These are phyloP conservation scores for Chromis chromis DNA, from an alignment of 2,797 vertebrate genomes.

Conservation along the genomic window DNA sequence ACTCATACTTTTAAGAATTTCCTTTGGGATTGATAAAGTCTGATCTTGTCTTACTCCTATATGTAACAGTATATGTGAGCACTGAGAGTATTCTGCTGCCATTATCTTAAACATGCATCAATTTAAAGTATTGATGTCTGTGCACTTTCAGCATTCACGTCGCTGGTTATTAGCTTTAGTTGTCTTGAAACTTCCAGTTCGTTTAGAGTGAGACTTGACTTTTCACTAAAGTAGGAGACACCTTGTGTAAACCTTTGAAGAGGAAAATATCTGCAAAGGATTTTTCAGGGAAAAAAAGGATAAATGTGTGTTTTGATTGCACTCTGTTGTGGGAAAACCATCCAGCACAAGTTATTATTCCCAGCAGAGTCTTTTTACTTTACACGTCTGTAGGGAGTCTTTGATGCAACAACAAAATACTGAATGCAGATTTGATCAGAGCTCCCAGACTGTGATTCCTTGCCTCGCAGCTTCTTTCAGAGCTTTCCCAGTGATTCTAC, in stretches of 20 bases:
- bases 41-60: too few relatives aligned
- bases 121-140: too few relatives aligned
- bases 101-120: too few relatives aligned
- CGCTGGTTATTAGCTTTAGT: too few relatives aligned
- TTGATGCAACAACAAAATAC: background rate
- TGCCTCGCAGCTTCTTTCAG: background rate
- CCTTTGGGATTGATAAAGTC: too few relatives aligned
- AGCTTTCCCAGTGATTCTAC: background rate
- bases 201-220: background rate
- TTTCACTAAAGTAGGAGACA: background rate
- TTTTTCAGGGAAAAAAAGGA: background rate
- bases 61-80: background rate
- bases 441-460: background rate
- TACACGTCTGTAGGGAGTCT: too few relatives aligned
- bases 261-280: too few relatives aligned
- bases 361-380: too few relatives aligned
- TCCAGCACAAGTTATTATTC: too few relatives aligned
- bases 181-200: conserved; percentile 3
- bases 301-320: background rate
- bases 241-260: background rate
- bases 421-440: background rate
- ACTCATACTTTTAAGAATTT: too few relatives aligned
- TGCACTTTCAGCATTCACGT: too few relatives aligned
- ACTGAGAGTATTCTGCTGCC: too few relatives aligned
- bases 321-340: background rate